Evolutionary conservation across 2,797 vertebrate genomes (phyloP), one percentile per base, ranked within the genome.

Genomic region (Anguilla obscura): DNA sequence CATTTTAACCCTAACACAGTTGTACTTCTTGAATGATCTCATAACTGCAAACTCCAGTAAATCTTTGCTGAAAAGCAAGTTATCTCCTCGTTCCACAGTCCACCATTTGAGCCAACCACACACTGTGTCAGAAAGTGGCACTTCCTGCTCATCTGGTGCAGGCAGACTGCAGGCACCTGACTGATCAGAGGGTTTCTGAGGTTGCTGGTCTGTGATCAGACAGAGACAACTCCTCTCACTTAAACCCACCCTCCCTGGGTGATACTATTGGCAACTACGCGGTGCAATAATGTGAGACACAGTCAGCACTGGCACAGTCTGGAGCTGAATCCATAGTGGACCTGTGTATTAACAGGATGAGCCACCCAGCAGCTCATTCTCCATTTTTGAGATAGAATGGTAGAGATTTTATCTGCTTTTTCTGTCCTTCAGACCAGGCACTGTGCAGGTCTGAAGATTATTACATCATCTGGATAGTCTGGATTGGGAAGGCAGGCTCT

Each of bases 291-390:
- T n/a, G 63, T 5, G 5, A n/a, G 60, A 6, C 21, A 2, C 63
- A 69, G 63, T 69, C n/a, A 69, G 63, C n/a, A 69, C 63, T 69
- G 63, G n/a, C n/a, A 27, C n/a, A 27, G 63, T n/a, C 63, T 63
- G 60, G 60, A 54, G 16, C 56, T 58, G 56, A 58, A 58, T 58
- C 56, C 24, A n/a, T 24, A n/a, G 21, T 66, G 8, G 60, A 66
- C 21, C 60, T 1, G 60, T 66, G 60, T 9, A 5, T 66, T n/a
- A 24, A 66, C 24, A 66, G 60, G 60, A n/a, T 66, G 60, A 24
- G 60, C 60, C 60, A 24, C 21, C 60, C 24, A 58, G 52, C 52
- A 54, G 16, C 16, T 58, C 56, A 58, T 24, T 69, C 63, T 69
- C 63, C 63, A n/a, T 69, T n/a, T 69, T n/a, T 69, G n/a, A 69